phyloP scores from a whole-genome alignment of 2,797 vertebrate genomes.

The Acipenser transmontanus region DNA sequence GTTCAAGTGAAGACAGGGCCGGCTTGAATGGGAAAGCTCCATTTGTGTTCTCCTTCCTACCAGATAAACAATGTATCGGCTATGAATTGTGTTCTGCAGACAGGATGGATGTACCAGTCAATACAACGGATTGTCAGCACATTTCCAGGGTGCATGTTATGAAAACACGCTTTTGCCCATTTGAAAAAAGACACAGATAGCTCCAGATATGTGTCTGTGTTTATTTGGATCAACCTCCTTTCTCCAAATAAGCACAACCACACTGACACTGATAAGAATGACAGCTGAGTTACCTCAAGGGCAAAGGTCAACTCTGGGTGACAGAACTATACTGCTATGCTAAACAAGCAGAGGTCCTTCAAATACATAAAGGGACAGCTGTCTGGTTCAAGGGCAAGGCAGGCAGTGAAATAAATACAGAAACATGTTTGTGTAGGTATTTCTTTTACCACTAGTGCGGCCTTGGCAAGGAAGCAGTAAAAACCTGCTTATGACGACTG shows the following conservation, averaged over 20 bases:
- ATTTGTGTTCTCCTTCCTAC: background rate
- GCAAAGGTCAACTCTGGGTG: background rate
- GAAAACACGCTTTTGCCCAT: background rate
- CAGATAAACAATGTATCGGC: background rate
- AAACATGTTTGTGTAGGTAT: too few species aligned
- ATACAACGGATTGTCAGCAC: background rate
- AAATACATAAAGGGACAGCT: background rate
- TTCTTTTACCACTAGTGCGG: too few species aligned
- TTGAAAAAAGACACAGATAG: background rate
- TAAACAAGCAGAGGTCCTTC: background rate
- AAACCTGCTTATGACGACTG: too few species aligned
- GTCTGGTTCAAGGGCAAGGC: background rate
- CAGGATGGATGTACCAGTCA: background rate
- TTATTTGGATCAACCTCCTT: background rate
- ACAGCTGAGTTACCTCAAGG: background rate
- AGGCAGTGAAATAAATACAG: too few species aligned
- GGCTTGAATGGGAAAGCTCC: background rate
- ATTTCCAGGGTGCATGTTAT: background rate
- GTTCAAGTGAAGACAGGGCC: background rate
- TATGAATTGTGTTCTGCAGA: conserved; percentile 1
- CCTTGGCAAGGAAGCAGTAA: too few species aligned
- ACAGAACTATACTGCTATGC: too few species aligned
- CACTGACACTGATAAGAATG: background rate
- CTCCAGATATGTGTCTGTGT: background rate
- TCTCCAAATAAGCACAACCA: background rate